phyloP scores from a whole-genome alignment of 2,888 invertebrate species.

The Coremacera marginata region DNA sequence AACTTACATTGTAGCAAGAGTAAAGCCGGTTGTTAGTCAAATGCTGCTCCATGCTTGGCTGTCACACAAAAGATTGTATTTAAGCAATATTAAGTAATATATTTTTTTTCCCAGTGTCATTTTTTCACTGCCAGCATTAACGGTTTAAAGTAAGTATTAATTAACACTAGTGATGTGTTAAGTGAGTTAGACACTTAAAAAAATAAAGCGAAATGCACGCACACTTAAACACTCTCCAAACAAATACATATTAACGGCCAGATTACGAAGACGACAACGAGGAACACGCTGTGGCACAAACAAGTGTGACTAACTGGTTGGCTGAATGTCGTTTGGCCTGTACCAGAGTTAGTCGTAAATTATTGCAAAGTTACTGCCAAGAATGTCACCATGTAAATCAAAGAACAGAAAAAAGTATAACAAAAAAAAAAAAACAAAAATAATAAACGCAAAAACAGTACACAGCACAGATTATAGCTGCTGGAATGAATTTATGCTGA shows the following conservation, averaged over 20 bases:
- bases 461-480: background rate
- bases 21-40: too few relatives aligned
- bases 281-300: background rate
- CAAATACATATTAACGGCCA: too few relatives aligned
- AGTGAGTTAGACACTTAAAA: too few relatives aligned
- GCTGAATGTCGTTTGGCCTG: background rate
- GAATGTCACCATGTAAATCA: conserved; percentile 1
- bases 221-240: background rate
- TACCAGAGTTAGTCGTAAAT: conserved; percentile 5
- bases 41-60: too few relatives aligned
- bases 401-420: background rate
- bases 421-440: too few relatives aligned
- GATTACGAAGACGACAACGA: too few relatives aligned
- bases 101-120: conserved; percentile 5
- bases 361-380: background rate
- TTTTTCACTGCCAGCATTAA: conserved; percentile 9
- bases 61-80: too few relatives aligned
- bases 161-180: background rate
- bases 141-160: conserved; percentile 7
- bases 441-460: background rate
- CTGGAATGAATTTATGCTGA: conserved; percentile 42
- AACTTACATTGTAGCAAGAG: too few relatives aligned
- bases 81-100: background rate
- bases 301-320: background rate
- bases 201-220: background rate